A percentile compares a stretch with the other conserved stretches of the same genome.
Conservation (phyloP, 2,888 invertebrate species). For the Ernsta delagoae region DNA sequence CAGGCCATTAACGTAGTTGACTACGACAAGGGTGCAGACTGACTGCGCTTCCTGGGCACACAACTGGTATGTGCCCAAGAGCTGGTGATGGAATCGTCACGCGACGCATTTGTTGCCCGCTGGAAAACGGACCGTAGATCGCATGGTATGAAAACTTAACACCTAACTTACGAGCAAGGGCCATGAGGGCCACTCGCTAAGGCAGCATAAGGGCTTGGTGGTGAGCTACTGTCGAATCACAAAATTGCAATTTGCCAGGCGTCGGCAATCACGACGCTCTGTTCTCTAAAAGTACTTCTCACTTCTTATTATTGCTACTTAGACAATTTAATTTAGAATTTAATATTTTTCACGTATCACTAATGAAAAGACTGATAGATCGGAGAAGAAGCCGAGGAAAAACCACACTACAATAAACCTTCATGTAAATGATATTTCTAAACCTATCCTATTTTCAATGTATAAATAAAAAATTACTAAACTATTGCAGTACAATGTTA, state of each 20-base stretch:
- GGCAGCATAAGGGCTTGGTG: conserved; percentile 23
- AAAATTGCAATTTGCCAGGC: background rate
- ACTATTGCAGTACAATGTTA: background rate
- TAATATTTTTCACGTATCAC: background rate
- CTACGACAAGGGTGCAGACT: conserved; percentile 21
- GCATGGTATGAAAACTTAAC: conserved; percentile 14
- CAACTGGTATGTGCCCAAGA: background rate
- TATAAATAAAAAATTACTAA: background rate
- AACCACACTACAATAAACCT: background rate
- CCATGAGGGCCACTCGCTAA: conserved; percentile 6
- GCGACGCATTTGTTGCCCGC: too few relatives aligned
- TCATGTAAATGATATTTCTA: background rate
- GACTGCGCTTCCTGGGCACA: conserved; percentile 6
- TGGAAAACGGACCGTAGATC: background rate
- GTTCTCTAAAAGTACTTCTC: background rate
- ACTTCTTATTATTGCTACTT: background rate
- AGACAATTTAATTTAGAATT: background rate
- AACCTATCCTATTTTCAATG: too few relatives aligned
- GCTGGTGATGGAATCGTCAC: conserved; percentile 29
- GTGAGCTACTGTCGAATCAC: conserved; percentile 5
- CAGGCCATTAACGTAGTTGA: too few relatives aligned
- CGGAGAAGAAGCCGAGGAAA: too few relatives aligned
- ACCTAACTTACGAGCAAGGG: conserved; percentile 13
- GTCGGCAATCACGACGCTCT: conserved; percentile 1
- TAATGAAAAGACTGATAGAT: too few relatives aligned